Evolutionary conservation across 2,113 vertebrate genomes (phyloP), one percentile per base, ranked within the genome.

Genomic region (Platysteira castanea): DNA sequence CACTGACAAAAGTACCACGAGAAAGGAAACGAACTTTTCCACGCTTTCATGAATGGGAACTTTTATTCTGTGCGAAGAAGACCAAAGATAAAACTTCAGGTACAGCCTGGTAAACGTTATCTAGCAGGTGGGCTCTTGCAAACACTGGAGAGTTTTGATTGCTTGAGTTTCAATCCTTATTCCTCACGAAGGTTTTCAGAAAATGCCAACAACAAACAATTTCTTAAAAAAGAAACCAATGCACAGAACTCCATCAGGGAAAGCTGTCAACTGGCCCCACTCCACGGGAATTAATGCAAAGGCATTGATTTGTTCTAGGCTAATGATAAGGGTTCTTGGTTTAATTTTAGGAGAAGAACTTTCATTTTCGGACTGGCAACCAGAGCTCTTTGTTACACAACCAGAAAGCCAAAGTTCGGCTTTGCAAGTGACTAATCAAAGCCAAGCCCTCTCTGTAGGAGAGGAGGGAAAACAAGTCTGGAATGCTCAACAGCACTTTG

Each of bases 361-460:
- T 90, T n/a, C 39, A 30, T 90, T 64, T 96, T 91, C 90, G 70
- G 95, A 94, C 21, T 73, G 82, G 88, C 70, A 70, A 54, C 11
- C 49, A 57, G 57, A 78, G 59, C 46, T 73, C 9, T 52, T 11
- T 44, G 54, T 85, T 76, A 80, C 84, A 85, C 57, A 67, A 61
- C 17, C 65, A 82, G 84, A 85, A 65, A 93, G 84, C 37, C 67
- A 21, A 65, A 89, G 84, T 65, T 39, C 49, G 52, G 57, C 78
- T 95, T 79, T 31, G 77, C 31, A 31, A 93, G 81, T 28, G 52
- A 49, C 70, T 68, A 57, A 91, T 37, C 61, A 69, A 94, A 96
- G 85, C 41, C 87, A 69, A 35, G 16, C 41, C 19, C 7, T 24
- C 54, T 39, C 54, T 9, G 28, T 3, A 54, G 63, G 54, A 59